These are phyloP conservation scores for Spheniscus mendiculus DNA, from an alignment of 2,113 vertebrate species.

Conservation along the genomic window DNA sequence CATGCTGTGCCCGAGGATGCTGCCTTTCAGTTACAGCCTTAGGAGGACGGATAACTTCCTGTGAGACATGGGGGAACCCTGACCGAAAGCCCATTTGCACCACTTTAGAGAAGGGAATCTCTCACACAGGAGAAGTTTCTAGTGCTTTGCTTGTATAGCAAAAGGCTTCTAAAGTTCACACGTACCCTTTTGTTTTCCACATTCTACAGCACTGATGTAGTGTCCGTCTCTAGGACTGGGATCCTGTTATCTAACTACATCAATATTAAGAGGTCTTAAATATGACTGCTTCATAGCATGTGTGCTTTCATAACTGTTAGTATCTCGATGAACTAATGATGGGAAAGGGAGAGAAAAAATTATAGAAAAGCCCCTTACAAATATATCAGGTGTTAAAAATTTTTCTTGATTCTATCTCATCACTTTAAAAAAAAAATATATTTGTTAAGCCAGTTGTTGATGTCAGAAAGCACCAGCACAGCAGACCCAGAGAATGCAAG, in stretches of 20 bases:
- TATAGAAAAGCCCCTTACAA: background rate
- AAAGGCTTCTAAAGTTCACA: background rate
- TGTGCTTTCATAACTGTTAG: background rate
- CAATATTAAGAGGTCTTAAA: background rate
- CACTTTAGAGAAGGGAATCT: background rate
- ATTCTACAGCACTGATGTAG: background rate
- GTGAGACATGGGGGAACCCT: background rate
- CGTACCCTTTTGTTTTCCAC: background rate
- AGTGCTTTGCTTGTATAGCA: background rate
- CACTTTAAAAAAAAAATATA: background rate
- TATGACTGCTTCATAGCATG: fast-evolving
- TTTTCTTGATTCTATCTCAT: background rate
- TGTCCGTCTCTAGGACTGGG: background rate
- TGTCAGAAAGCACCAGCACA: background rate
- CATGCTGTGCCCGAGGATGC: background rate
- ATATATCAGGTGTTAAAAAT: background rate
- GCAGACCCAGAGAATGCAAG: background rate
- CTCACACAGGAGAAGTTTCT: background rate
- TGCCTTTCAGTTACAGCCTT: background rate
- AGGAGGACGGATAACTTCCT: background rate
- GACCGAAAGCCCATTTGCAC: background rate
- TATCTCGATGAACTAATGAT: background rate
- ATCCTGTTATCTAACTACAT: background rate
- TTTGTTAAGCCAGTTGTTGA: background rate
- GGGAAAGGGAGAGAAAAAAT: background rate